phyloP scores from a whole-genome alignment of 2,888 invertebrate genomes.

The Drosophila lutescens region DNA sequence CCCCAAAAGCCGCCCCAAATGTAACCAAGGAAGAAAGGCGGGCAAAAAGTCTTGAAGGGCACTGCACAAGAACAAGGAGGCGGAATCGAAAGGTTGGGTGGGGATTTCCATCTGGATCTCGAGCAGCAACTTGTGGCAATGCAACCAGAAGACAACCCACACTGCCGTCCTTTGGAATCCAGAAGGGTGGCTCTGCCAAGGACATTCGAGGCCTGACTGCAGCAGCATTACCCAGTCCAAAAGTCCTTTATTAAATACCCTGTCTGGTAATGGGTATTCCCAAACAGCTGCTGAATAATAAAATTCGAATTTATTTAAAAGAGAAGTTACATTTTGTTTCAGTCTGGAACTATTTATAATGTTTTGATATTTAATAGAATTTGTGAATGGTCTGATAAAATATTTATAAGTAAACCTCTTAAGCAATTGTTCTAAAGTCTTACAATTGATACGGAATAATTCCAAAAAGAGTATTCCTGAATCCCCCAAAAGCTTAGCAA shows the following conservation, averaged over 20 bases:
- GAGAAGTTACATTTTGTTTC: too few relatives aligned
- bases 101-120: constrained; percentile 9
- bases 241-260: constrained; percentile 16
- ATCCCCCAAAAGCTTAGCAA: not conserved
- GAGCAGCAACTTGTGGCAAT: constrained; percentile 68
- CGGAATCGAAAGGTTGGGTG: constrained; percentile 11
- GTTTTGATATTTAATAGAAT: too few relatives aligned
- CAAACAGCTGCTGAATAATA: not conserved
- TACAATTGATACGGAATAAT: too few relatives aligned
- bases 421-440: too few relatives aligned
- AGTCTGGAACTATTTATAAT: too few relatives aligned
- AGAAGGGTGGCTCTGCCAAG: constrained; percentile 60
- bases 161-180: constrained; percentile 14
- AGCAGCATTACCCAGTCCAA: constrained; percentile 30
- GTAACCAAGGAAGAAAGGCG: constrained; percentile 50
- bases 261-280: not conserved
- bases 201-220: constrained; percentile 56
- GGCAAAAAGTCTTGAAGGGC: constrained; percentile 57
- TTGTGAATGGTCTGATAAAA: too few relatives aligned
- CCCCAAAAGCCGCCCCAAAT: constrained; percentile 64
- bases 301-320: too few relatives aligned
- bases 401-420: too few relatives aligned
- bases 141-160: constrained; percentile 71
- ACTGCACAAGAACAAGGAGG: constrained; percentile 56
- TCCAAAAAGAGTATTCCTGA: constrained; percentile 1